phyloP scores from a whole-genome alignment of 2,113 vertebrate genomes.

The Steatornis caripensis region DNA sequence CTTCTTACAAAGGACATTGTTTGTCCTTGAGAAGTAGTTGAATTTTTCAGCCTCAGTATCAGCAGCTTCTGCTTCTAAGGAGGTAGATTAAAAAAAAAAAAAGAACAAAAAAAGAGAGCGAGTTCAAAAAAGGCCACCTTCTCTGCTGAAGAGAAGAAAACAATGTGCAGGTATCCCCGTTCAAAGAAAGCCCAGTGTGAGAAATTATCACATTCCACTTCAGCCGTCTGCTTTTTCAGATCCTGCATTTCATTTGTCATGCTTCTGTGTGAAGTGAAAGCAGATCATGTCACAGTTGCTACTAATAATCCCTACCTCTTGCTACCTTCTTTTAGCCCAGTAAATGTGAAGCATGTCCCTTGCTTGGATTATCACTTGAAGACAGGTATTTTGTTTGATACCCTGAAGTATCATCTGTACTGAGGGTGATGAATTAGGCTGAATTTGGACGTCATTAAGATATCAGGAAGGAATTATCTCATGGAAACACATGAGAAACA shows the following conservation, averaged over 20 bases:
- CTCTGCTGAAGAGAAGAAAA: neutral
- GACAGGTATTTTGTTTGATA: neutral
- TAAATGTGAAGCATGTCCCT: neutral
- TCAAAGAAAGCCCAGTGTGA: neutral
- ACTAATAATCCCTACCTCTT: neutral
- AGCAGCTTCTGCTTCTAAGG: neutral
- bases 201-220: slow-evolving; percentile 1
- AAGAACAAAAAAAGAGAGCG: neutral
- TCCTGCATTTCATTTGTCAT: slow-evolving; percentile 4
- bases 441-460: neutral
- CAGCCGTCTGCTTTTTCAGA: neutral
- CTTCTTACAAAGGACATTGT: neutral
- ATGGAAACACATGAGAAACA: neutral
- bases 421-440: neutral
- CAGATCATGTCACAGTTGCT: neutral
- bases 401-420: neutral
- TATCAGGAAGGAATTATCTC: neutral
- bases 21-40: neutral
- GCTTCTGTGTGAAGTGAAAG: neutral
- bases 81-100: neutral
- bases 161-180: slow-evolving; percentile 9
- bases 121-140: slow-evolving; percentile 16
- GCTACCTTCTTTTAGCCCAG: neutral
- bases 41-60: neutral
- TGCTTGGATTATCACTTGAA: neutral